Percentiles rank a stretch among this genome's conserved stretches.
Evolutionary conservation across 2,888 invertebrate species (phyloP).

Genomic region (Amblyteles armatorius): DNA sequence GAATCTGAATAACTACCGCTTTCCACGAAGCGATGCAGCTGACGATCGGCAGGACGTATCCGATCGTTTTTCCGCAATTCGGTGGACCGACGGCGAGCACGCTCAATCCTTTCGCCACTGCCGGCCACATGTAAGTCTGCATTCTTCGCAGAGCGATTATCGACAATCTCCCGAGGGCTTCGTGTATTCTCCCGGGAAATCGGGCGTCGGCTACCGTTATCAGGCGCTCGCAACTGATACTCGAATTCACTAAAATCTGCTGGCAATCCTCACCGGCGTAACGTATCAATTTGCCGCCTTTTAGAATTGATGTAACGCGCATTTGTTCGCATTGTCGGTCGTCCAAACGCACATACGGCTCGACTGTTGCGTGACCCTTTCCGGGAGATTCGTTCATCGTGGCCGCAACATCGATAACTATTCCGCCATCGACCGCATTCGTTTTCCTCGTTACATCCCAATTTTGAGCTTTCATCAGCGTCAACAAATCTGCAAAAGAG

Average conservation of each 20-base stretch:
- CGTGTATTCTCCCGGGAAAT: conserved; percentile 71
- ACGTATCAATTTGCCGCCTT: conserved; percentile 44
- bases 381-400: conserved; percentile 18
- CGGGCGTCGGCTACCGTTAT: conserved; percentile 73
- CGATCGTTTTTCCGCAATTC: conserved; percentile 89
- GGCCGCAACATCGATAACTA: conserved; percentile 20
- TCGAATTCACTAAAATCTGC: conserved; percentile 76
- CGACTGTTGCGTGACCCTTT: not conserved
- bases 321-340: not conserved
- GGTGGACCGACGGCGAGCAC: conserved; percentile 88
- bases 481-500: conserved; percentile 9
- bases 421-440: conserved; percentile 26
- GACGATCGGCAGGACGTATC: conserved; percentile 89
- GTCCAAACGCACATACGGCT: not conserved
- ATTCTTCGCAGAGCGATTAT: conserved; percentile 85
- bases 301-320: not conserved
- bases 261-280: conserved; percentile 67
- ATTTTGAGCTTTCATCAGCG: conserved; percentile 35
- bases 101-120: conserved; percentile 88
- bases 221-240: conserved; percentile 72
- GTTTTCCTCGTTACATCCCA: conserved; percentile 36
- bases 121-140: conserved; percentile 90
- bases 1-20: conserved; percentile 59
- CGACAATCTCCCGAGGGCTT: conserved; percentile 80
- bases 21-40: conserved; percentile 85